Evolutionary conservation across 2,113 vertebrate species (phyloP), one percentile per base, ranked within the genome.

Genomic region (Eulemur rufifrons): DNA sequence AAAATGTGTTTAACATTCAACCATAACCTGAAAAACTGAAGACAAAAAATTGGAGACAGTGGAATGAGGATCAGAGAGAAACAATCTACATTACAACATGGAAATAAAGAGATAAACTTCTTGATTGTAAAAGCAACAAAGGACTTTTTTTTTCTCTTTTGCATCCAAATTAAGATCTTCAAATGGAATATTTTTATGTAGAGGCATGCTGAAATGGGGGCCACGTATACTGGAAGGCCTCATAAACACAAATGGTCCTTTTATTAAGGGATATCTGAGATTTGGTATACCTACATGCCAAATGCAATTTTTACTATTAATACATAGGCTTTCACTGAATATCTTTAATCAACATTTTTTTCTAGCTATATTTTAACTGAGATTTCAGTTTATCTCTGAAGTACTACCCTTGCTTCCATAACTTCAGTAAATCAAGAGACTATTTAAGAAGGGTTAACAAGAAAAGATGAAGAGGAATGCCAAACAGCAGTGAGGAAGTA

Each of bases 321-420:
- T 54, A 85, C 39, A 71, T 32, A 96, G 25, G 23, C 83, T 89
- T 86, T 66, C 29, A 68, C 1, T 52, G 37, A 92, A 0, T 95
- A 83, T 92, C 66, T 89, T 97, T 45, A 86, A 76, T 68, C 6
- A 37, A 84, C 18, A 64, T 54, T 81, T 50, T 59, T 52, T 52
- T 52, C 50, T 66, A 88, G 56, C 88, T 59, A 92, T 13, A 42
- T 92, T 92, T 95, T 88, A 93, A 88, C n/a, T 90, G 63, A 94
- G 37, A 45, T 85, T 78, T 77, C 23, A 9, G 14, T 90, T 92
- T 86, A 89, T 91, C 69, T 68, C 64, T 92, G 59, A 86, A 87
- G 32, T 50, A 50, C 59, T 54, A 88, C 10, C 32, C 45, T 18
- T 91, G 66, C n/a, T 42, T 97, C 56, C 17, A 86, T 39, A 91